Base-by-base conservation (phyloP, 2,797 vertebrate species). In the Cyprinella venusta region DNA sequence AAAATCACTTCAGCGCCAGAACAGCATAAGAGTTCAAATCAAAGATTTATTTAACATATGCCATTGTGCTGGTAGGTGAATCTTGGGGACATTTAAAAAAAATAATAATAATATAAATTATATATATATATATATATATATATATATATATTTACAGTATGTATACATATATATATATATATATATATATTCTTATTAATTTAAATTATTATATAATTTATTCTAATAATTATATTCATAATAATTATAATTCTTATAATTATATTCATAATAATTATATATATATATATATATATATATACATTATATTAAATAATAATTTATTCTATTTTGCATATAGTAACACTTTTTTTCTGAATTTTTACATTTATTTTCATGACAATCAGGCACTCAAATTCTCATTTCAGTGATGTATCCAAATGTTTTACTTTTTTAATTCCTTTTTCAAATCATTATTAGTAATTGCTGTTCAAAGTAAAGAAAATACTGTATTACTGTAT, bases 1-100 rank as follows among this genome's bases (percentile, higher is more conserved):
- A 38, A 74, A 82, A 88, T 89, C 67, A 74, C 86, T 86, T 87
- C 76, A 82, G 79, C n/a, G 30, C 52, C 71, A n/a, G 76, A 40
- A 67, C 38, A 74, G 68, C 69, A 65, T 40, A 50, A 65, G 24
- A 69, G 64, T 6, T 63, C 21, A n/a, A 48, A 68, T 80, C 26
- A 61, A 45, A 80, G 79, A 19, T 71, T 80, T 59, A 63, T 48
- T 48, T 81, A 38, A 72, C 64, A 33, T 26, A 48, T 18, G 1
- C 65, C 9, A 56, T 50, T 38, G 40, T 50, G 56, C 30, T 24
- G 26, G 26, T 71, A 18, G 67, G 52, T 8, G 54, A 59, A 59
- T 76, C 5, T 24, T 3, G 42, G 1, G 21, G 21, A 6, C 5
- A 65, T 33, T 30, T 30, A 18, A 18, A 18, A 16, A 4, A 13